These are phyloP conservation scores for Boloria selene DNA, from an alignment of 2,888 invertebrate species.

Conservation along the genomic window DNA sequence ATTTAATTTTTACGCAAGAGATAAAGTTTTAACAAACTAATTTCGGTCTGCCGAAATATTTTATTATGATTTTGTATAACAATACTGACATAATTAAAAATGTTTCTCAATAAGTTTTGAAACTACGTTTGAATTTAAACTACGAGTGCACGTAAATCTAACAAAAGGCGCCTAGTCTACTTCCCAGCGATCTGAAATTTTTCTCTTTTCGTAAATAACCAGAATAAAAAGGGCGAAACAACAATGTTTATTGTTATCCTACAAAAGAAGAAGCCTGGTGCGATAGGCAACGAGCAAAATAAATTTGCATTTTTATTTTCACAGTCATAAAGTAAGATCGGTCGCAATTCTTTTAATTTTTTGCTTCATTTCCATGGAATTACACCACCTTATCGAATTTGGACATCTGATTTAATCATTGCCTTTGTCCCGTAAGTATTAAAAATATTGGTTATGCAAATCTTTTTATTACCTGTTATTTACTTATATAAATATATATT, in stretches of 20 bases:
- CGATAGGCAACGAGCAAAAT: conserved; percentile 60
- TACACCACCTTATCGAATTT: conserved; percentile 2
- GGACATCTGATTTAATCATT: conserved; percentile 18
- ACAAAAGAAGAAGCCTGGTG: conserved; percentile 55
- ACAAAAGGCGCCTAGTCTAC: conserved; percentile 31
- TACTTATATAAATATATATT: no score
- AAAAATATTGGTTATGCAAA: background rate
- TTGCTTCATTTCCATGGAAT: conserved; percentile 39
- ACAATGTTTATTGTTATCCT: conserved; percentile 59
- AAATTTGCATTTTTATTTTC: conserved; percentile 59
- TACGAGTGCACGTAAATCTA: conserved; percentile 17
- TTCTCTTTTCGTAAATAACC: conserved; percentile 52
- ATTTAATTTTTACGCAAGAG: background rate
- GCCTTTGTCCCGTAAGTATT: conserved; percentile 5
- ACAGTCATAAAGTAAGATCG: conserved; percentile 49
- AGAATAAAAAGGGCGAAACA: conserved; percentile 51
- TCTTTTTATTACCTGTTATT: no score
- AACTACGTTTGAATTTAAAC: conserved; percentile 24
- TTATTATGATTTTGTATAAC: conserved; percentile 10
- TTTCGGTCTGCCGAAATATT: no score
- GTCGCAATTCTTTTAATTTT: conserved; percentile 54
- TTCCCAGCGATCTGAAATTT: conserved; percentile 30
- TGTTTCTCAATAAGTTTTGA: conserved; percentile 24
- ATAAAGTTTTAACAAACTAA: conserved; percentile 3
- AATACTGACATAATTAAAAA: conserved; percentile 24